A percentile compares a stretch with the other conserved stretches of the same genome.
Evolutionary conservation across 1,140 invertebrate species (phyloP).

Genomic region (Nymphalis io): DNA sequence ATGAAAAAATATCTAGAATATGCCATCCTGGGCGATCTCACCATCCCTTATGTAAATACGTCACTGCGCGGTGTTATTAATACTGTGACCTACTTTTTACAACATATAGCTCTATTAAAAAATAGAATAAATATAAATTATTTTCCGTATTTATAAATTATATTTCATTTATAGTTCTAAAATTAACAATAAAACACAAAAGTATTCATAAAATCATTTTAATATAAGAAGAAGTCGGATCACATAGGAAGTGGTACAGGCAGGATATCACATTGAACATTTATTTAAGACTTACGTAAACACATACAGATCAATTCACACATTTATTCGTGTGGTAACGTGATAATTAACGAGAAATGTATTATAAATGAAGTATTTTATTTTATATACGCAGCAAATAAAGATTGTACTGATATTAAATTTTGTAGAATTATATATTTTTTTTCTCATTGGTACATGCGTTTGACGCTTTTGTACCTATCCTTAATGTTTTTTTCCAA

Average conservation of each 20-base stretch:
- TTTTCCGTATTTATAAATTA: not conserved
- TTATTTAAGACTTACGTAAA: conserved; percentile 41
- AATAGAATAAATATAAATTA: not conserved
- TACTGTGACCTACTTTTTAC: too few relatives aligned
- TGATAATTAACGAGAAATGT: not conserved
- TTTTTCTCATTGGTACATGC: too few relatives aligned
- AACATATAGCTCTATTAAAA: not conserved
- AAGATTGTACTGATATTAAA: not conserved
- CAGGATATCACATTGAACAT: conserved; percentile 79
- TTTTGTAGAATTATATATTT: too few relatives aligned
- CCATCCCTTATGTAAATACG: too few relatives aligned
- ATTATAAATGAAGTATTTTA: not conserved
- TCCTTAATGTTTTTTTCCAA: too few relatives aligned
- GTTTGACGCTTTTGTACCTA: too few relatives aligned
- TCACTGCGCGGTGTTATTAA: too few relatives aligned
- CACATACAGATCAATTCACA: conserved; percentile 35
- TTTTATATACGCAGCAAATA: not conserved
- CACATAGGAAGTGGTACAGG: conserved; percentile 74
- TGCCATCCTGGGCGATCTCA: too few relatives aligned
- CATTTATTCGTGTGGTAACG: conserved; percentile 9
- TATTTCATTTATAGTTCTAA: not conserved
- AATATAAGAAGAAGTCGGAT: conserved; percentile 68
- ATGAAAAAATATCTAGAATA: too few relatives aligned
- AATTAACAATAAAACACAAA: conserved; percentile 32
- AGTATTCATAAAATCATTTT: conserved; percentile 63